A percentile compares a stretch with the other conserved stretches of the same genome.
phyloP scores from a whole-genome alignment of 2,113 vertebrate genomes.

The Cochlearius cochlearius region DNA sequence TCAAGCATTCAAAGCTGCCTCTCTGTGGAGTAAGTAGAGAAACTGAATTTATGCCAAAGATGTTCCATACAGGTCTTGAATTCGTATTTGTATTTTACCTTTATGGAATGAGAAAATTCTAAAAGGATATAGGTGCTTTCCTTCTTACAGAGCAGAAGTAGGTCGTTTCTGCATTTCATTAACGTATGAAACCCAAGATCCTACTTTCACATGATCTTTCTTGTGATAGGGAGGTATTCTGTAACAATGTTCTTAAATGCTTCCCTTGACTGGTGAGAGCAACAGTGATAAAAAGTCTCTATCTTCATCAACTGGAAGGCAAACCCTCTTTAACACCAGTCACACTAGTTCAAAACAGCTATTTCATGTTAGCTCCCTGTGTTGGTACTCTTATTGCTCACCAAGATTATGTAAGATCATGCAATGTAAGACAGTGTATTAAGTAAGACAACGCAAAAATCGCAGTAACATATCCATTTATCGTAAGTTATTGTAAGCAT shows the following conservation, averaged over 20 bases:
- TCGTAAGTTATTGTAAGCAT: neutral
- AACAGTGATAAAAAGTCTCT: neutral
- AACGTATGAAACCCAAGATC: neutral
- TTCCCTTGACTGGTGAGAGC: neutral
- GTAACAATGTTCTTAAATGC: neutral
- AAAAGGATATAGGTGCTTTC: neutral
- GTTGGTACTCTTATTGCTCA: neutral
- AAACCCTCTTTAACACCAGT: neutral
- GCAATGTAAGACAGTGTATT: neutral
- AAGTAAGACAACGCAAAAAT: neutral
- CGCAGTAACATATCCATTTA: neutral
- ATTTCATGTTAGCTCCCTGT: neutral
- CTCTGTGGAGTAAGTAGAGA: neutral
- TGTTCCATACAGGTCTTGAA: neutral
- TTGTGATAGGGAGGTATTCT: neutral
- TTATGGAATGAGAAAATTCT: neutral
- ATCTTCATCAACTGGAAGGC: neutral
- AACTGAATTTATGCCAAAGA: neutral
- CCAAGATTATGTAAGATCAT: neutral
- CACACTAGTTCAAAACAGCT: neutral
- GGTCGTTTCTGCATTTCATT: neutral
- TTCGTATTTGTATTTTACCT: neutral
- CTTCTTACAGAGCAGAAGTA: neutral
- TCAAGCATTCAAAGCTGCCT: neutral
- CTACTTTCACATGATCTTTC: neutral